These are phyloP conservation scores for Sphenodon punctatus DNA, from an alignment of 2,797 vertebrate genomes.

Conservation along the genomic window DNA sequence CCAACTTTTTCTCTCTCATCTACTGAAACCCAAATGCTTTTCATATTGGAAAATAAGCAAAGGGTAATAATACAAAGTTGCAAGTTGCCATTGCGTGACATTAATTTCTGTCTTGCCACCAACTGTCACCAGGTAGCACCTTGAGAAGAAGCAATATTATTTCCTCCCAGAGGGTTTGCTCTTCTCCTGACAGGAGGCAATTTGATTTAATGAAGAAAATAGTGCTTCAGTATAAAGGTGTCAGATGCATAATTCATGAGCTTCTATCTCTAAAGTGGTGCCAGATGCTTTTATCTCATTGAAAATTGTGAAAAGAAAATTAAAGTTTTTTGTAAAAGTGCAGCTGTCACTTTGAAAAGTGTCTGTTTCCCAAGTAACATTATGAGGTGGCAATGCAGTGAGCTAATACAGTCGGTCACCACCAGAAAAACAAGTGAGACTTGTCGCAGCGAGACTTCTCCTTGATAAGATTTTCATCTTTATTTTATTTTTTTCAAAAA, in stretches of 20 bases:
- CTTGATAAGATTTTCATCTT: background rate
- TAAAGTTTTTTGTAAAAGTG: slow-evolving; percentile 19
- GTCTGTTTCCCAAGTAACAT: slow-evolving; percentile 25
- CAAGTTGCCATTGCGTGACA: background rate
- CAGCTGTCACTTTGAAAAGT: slow-evolving; percentile 62
- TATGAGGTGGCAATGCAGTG: background rate
- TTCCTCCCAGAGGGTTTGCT: background rate
- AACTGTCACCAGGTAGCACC: background rate
- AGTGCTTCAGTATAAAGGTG: slow-evolving; percentile 35
- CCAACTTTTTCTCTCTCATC: background rate
- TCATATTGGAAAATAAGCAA: background rate
- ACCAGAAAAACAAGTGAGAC: background rate
- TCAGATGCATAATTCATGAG: slow-evolving; percentile 55
- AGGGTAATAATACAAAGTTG: background rate
- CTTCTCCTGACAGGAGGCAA: slow-evolving; percentile 4
- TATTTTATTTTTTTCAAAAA: background rate
- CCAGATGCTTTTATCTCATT: slow-evolving; percentile 31
- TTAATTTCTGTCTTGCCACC: background rate
- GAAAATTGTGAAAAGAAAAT: slow-evolving; percentile 32
- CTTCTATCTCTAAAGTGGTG: slow-evolving; percentile 31
- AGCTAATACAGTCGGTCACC: background rate
- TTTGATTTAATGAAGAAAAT: slow-evolving; percentile 48
- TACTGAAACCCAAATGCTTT: background rate
- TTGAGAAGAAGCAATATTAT: slow-evolving; percentile 10
- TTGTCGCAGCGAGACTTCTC: background rate